Conservation (phyloP, 2,797 vertebrate genomes). For the Decapterus maruadsi region DNA sequence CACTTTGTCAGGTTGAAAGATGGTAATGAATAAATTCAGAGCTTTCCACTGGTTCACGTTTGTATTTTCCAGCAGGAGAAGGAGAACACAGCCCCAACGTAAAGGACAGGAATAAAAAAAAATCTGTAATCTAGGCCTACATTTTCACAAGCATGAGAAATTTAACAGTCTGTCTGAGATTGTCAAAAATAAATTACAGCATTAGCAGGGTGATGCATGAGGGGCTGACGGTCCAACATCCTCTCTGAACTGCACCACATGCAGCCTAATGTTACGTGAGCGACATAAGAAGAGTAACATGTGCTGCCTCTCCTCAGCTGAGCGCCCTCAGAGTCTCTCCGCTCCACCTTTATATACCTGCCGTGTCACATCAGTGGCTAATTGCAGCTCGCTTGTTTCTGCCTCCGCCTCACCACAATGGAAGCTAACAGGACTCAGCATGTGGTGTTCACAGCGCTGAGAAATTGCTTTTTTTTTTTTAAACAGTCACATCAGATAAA, state of each 20-base stretch:
- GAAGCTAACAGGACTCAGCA: background rate
- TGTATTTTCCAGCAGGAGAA: constrained; percentile 36
- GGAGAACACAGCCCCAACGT: constrained; percentile 14
- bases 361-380: constrained; percentile 25
- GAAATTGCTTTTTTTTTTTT: background rate
- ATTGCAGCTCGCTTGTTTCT: background rate
- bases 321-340: background rate
- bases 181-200: constrained; percentile 48
- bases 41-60: constrained; percentile 46
- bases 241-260: background rate
- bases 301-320: background rate
- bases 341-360: background rate
- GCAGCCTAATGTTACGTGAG: background rate
- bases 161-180: constrained; percentile 43
- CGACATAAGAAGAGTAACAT: background rate
- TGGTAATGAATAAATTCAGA: constrained; percentile 68
- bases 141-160: constrained; percentile 63
- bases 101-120: background rate
- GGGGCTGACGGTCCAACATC: too few species aligned
- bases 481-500: background rate
- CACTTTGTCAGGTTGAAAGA: constrained; percentile 70
- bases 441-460: background rate
- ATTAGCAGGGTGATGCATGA: constrained; percentile 45
- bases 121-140: constrained; percentile 56
- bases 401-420: background rate